Percentiles rank a stretch among this genome's conserved stretches.
phyloP scores from a whole-genome alignment of 2,888 invertebrate species.

The Andrena bicolor region DNA sequence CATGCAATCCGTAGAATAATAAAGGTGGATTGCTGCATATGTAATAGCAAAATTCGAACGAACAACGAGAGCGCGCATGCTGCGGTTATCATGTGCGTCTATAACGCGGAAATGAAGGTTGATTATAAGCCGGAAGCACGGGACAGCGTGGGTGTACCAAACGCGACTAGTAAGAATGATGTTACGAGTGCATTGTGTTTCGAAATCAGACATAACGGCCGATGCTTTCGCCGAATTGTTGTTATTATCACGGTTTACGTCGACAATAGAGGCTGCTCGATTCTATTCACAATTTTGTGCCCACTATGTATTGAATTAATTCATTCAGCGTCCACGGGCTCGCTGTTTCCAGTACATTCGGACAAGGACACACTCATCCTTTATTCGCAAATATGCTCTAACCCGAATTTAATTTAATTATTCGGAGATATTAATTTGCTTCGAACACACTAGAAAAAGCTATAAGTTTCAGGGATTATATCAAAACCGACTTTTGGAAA shows the following conservation, averaged over 20 bases:
- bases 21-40: background rate
- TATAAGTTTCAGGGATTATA: no score
- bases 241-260: constrained; percentile 34
- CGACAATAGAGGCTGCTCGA: constrained; percentile 14
- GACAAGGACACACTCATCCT: background rate
- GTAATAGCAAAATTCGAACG: background rate
- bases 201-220: constrained; percentile 32
- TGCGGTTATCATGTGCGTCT: background rate
- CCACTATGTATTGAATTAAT: constrained; percentile 28
- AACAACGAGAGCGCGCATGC: background rate
- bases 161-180: constrained; percentile 26
- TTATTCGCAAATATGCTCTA: background rate
- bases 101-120: constrained; percentile 3
- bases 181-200: constrained; percentile 38
- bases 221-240: constrained; percentile 44
- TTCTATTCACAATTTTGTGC: constrained; percentile 26
- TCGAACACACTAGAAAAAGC: no score
- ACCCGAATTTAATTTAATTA: no score
- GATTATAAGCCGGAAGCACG: constrained; percentile 1
- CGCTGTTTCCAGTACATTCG: background rate
- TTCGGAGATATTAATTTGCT: no score
- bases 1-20: background rate
- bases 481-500: no score
- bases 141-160: background rate
- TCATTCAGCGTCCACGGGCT: background rate